These are phyloP conservation scores for Lepidurus apus DNA, from an alignment of 1,140 invertebrate species.

Conservation along the genomic window DNA sequence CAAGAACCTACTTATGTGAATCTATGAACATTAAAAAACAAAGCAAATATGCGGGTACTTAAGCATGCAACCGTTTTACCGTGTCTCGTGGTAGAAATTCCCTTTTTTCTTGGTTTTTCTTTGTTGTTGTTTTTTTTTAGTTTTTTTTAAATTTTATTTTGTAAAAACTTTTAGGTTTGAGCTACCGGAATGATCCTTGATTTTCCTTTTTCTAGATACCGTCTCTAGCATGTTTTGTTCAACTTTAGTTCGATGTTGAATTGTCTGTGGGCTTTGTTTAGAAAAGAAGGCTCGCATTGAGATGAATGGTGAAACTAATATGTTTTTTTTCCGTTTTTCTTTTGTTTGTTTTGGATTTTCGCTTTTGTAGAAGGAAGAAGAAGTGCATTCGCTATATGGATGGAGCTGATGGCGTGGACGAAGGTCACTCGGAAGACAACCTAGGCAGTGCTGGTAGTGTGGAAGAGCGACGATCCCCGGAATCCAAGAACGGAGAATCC, in stretches of 20 bases:
- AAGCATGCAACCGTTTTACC: background rate
- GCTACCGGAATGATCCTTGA: too few relatives aligned
- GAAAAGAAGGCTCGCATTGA: too few relatives aligned
- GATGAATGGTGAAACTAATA: too few relatives aligned
- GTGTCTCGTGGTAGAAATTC: background rate
- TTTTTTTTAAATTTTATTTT: background rate
- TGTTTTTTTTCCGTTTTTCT: too few relatives aligned
- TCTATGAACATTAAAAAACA: constrained; percentile 57
- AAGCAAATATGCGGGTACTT: constrained; percentile 18
- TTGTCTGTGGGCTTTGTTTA: too few relatives aligned
- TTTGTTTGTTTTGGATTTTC: constrained; percentile 18
- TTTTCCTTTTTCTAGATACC: too few relatives aligned
- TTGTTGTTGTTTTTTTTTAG: too few relatives aligned
- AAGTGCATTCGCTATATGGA: constrained; percentile 94
- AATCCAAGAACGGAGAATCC: constrained; percentile 53
- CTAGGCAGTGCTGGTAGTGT: constrained; percentile 68
- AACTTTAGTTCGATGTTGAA: too few relatives aligned
- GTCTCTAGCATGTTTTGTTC: too few relatives aligned
- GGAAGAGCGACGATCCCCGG: constrained; percentile 51
- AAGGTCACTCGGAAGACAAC: constrained; percentile 72
- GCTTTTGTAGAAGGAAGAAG: constrained; percentile 85
- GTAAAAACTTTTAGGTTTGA: too few relatives aligned
- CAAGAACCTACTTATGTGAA: constrained; percentile 89
- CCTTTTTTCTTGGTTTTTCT: background rate
- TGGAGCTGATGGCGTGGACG: constrained; percentile 52